phyloP scores from a whole-genome alignment of 2,888 invertebrate genomes.

The Agriopis aurantiaria region DNA sequence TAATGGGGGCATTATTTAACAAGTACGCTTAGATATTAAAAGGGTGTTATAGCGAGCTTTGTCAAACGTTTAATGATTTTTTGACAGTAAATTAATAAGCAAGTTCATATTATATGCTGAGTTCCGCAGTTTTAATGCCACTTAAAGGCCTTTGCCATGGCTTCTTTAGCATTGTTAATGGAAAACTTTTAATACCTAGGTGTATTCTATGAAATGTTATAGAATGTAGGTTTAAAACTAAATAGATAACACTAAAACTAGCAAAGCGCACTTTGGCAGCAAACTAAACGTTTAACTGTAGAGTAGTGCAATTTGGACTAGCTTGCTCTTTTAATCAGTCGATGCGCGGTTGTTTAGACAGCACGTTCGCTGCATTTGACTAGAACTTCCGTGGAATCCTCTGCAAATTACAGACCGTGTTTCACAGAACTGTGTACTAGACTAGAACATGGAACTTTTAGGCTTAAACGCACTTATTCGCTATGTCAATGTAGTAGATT shows the following conservation, averaged over 20 bases:
- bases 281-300: constrained; percentile 31
- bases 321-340: constrained; percentile 36
- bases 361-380: constrained; percentile 28
- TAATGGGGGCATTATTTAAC: too few relatives aligned
- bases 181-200: too few relatives aligned
- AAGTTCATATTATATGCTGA: too few relatives aligned
- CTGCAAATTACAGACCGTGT: constrained; percentile 29
- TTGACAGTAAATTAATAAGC: too few relatives aligned
- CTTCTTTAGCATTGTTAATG: too few relatives aligned
- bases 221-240: not conserved
- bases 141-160: too few relatives aligned
- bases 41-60: too few relatives aligned
- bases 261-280: constrained; percentile 32
- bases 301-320: constrained; percentile 25
- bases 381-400: constrained; percentile 33
- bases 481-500: constrained; percentile 1
- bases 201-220: not conserved
- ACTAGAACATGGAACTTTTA: not conserved
- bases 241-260: constrained; percentile 3
- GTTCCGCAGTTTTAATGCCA: too few relatives aligned
- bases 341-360: constrained; percentile 36
- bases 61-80: too few relatives aligned
- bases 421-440: not conserved
- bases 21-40: too few relatives aligned
- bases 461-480: constrained; percentile 1